phyloP scores from a whole-genome alignment of 2,113 vertebrate genomes.

The Numida meleagris region DNA sequence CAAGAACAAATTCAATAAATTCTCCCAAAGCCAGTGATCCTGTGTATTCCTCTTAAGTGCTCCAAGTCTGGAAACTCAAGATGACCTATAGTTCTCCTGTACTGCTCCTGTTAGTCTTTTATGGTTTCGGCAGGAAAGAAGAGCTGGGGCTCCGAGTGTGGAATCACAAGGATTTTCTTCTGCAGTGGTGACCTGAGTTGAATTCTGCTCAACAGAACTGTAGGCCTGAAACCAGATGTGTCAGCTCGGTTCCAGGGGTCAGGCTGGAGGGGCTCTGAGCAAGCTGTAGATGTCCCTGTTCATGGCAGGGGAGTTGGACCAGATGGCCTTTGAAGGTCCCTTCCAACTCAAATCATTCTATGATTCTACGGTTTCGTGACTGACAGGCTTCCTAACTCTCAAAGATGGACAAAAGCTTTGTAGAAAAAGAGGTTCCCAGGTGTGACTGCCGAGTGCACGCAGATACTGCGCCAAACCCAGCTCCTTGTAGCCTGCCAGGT shows the following conservation, averaged over 20 bases:
- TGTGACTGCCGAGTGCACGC: rapidly evolving
- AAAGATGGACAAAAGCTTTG: neutral
- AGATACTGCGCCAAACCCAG: neutral
- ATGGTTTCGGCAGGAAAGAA: too few relatives aligned
- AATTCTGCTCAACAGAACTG: too few relatives aligned
- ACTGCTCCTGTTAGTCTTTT: neutral
- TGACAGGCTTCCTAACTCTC: neutral
- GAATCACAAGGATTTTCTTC: too few relatives aligned
- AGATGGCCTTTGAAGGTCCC: too few relatives aligned
- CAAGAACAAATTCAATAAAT: neutral
- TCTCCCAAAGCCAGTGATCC: neutral
- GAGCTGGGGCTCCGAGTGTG: too few relatives aligned
- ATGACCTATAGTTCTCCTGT: rapidly evolving
- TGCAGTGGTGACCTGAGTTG: too few relatives aligned
- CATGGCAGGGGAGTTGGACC: too few relatives aligned
- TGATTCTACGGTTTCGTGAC: too few relatives aligned
- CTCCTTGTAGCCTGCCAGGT: neutral
- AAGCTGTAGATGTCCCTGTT: too few relatives aligned
- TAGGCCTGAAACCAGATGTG: neutral
- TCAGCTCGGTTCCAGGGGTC: too few relatives aligned
- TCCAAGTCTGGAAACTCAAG: neutral
- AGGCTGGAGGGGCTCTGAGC: too few relatives aligned
- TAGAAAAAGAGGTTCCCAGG: neutral
- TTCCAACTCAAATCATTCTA: too few relatives aligned
- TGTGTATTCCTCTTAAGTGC: neutral